Base-by-base conservation (phyloP, 2,113 vertebrate genomes). In the Corythornis vintsioides region DNA sequence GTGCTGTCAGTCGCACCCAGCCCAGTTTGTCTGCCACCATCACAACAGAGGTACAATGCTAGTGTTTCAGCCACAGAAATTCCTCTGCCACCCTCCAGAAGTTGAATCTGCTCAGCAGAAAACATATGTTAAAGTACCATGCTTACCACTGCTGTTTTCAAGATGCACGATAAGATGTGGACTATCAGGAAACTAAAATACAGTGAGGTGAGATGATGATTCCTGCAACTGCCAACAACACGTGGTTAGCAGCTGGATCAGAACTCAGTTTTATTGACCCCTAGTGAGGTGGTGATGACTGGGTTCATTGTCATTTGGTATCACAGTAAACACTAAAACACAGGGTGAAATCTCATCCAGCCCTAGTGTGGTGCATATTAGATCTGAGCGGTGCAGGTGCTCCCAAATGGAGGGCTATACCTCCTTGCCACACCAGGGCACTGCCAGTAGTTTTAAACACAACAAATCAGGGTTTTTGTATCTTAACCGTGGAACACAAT, bases 171-270 rank as follows among this genome's bases (percentile, higher is more conserved):
- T 15, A 56, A 61, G 47, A 28, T 8, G 45, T 8, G 33, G 26
- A 61, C 48, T 55, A 84, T 29, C 13, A 59, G 47, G 21, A 26
- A 35, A 59, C 25, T 12, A 45, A 63, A 75, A 38, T 0, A 4
- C 11, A 20, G 31, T 1, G 19, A 69, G 1, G 11, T 1, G 14
- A 78, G n/a, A 5, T 10, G 29, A 43, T 9, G 18, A 7, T 40
- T 83, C 21, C 45, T 60, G 38, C 38, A 38, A 38, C 38, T 38
- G 38, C 21, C 17, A 59, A 3, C 9, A 5, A 26, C 55, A 72
- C 57, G 18, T 61, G 53, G 10, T 1, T 60, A 28, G 43, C 63
- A 52, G 42, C 65, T 89, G 81, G 15, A 78, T 52, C 16, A 29
- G 26, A 50, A 26, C 16, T 56, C 35, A 5, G 25, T 56, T 86